A percentile compares a stretch with the other conserved stretches of the same genome.
Conservation (phyloP, 2,797 vertebrate genomes). For the Aselliscus stoliczkanus region DNA sequence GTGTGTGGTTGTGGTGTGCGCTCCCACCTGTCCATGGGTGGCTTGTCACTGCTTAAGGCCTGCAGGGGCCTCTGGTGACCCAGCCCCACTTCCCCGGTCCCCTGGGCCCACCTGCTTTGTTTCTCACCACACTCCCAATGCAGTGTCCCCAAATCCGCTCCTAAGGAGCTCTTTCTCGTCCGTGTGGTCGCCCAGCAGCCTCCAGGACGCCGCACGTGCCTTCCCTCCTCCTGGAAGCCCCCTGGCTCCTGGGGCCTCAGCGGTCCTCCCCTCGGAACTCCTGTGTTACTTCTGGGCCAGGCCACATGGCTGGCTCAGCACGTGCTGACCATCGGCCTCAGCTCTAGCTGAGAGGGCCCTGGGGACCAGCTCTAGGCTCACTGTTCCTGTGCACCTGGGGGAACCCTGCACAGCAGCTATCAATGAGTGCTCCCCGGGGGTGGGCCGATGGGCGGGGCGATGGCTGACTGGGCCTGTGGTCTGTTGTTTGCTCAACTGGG, state of each 20-base stretch:
- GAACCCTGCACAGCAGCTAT: neutral
- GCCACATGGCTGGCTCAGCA: neutral
- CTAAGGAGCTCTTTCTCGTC: neutral
- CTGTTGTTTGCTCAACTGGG: neutral
- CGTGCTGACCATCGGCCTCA: accelerated
- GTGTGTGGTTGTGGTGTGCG: neutral
- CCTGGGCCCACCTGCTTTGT: neutral
- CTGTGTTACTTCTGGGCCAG: too few relatives aligned
- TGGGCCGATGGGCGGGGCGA: accelerated
- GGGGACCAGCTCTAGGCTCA: neutral
- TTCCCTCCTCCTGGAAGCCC: too few relatives aligned
- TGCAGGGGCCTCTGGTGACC: accelerated
- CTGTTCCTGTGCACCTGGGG: neutral
- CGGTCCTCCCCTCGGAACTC: neutral
- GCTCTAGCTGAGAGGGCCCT: neutral
- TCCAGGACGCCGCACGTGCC: neutral
- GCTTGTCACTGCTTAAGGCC: neutral
- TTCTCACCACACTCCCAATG: neutral
- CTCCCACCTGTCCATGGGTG: neutral
- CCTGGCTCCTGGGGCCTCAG: too few relatives aligned
- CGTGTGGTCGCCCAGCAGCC: accelerated
- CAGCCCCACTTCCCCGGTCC: too few relatives aligned
- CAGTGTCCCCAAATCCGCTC: neutral
- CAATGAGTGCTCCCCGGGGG: too few relatives aligned
- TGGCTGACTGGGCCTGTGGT: neutral